These are phyloP conservation scores for Ylistrum balloti DNA, from an alignment of 1,140 invertebrate species.

Conservation along the genomic window DNA sequence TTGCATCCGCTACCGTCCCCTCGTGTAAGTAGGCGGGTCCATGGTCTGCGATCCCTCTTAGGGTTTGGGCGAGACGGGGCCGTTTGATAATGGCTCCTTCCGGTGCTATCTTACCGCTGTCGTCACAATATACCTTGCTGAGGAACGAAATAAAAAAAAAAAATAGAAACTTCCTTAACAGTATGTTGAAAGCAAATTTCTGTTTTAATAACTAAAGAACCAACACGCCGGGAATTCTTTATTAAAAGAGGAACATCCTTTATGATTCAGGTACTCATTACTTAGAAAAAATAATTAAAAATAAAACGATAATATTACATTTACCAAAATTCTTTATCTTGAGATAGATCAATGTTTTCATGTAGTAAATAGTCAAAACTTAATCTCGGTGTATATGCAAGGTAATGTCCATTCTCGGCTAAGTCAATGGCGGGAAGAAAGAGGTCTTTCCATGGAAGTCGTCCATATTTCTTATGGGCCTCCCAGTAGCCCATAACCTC, in stretches of 20 bases:
- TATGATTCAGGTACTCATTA: no score
- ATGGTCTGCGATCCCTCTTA: slow-evolving; percentile 52
- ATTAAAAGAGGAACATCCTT: no score
- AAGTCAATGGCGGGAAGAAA: slow-evolving; percentile 87
- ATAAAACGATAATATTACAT: not conserved
- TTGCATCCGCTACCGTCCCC: slow-evolving; percentile 31
- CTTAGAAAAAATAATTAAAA: no score
- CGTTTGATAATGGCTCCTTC: slow-evolving; percentile 54
- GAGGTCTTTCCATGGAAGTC: slow-evolving; percentile 91
- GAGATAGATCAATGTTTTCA: not conserved
- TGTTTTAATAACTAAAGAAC: no score
- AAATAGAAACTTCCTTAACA: not conserved
- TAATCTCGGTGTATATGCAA: slow-evolving; percentile 64
- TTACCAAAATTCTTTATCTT: not conserved
- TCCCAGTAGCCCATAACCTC: slow-evolving; percentile 65
- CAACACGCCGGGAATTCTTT: no score
- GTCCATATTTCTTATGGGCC: slow-evolving; percentile 86
- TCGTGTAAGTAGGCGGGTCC: slow-evolving; percentile 56
- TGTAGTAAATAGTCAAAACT: not conserved
- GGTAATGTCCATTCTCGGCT: slow-evolving; percentile 75
- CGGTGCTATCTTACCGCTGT: slow-evolving; percentile 44
- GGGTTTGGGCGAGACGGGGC: slow-evolving; percentile 52
- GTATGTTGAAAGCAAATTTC: no score
- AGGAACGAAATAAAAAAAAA: not conserved
- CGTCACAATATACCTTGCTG: slow-evolving; percentile 61